A percentile compares a stretch with the other conserved stretches of the same genome.
Evolutionary conservation across 2,113 vertebrate genomes (phyloP).

Genomic region (Martes martes): DNA sequence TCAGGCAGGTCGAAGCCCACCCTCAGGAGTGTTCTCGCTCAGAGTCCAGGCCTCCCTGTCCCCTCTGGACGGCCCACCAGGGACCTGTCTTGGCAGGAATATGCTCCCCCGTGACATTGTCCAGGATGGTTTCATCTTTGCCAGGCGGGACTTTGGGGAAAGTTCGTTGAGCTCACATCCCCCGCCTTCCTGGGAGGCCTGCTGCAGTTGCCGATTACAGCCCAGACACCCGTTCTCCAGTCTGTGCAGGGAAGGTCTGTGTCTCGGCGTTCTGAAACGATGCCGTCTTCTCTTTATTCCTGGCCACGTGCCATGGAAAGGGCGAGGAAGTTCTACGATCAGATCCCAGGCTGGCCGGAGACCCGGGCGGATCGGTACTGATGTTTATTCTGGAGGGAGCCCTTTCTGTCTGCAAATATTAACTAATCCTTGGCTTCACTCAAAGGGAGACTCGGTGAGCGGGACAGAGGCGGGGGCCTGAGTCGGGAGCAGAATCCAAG

Average conservation of each 20-base stretch:
- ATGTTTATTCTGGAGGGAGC: background rate
- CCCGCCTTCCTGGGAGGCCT: accelerated
- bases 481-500: background rate
- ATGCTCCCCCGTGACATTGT: accelerated
- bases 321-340: background rate
- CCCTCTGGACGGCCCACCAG: background rate
- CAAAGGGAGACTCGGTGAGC: background rate
- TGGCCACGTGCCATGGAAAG: background rate
- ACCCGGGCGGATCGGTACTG: background rate
- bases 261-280: accelerated
- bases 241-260: accelerated
- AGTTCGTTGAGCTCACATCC: accelerated
- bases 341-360: background rate
- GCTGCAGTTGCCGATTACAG: accelerated
- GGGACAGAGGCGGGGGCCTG: background rate
- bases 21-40: accelerated
- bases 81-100: background rate
- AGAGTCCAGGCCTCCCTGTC: background rate
- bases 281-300: background rate
- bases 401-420: background rate
- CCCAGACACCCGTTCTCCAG: accelerated
- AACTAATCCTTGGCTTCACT: background rate
- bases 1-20: background rate
- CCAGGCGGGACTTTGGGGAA: accelerated
- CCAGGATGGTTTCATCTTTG: background rate